phyloP scores from a whole-genome alignment of 2,113 vertebrate genomes.

The Tragelaphus buxtoni region DNA sequence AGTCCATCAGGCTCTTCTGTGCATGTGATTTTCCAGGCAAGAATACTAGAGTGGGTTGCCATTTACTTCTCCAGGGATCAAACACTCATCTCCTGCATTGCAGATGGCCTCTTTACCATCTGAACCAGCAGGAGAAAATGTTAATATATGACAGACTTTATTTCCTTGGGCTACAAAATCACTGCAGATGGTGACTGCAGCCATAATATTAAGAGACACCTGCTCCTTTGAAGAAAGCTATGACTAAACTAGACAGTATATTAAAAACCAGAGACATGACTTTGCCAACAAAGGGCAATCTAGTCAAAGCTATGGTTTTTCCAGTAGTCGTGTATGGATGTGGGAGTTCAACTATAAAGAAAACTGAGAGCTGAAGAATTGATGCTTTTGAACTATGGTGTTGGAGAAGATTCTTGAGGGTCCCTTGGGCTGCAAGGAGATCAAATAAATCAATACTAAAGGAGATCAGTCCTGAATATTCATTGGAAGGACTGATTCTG shows the following conservation, averaged over 20 bases:
- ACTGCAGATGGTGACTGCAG: background rate
- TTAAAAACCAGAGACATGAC: background rate
- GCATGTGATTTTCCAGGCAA: background rate
- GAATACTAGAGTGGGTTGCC: background rate
- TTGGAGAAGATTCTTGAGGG: background rate
- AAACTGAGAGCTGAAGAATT: background rate
- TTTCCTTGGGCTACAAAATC: background rate
- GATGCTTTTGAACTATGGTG: background rate
- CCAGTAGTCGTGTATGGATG: background rate
- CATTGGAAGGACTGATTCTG: background rate
- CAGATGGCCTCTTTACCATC: background rate
- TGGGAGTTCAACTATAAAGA: background rate
- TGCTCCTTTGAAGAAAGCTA: background rate
- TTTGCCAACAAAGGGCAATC: background rate
- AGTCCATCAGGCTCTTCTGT: background rate
- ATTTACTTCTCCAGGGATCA: background rate
- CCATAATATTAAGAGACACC: background rate
- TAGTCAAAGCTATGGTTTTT: background rate
- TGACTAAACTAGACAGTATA: background rate
- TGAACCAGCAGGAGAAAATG: background rate
- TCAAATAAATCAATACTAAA: background rate
- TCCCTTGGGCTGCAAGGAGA: background rate
- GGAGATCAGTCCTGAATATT: background rate
- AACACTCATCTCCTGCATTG: rapidly evolving
- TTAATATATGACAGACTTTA: background rate